Base-by-base conservation (phyloP, 2,888 invertebrate genomes). In the Acanthosepion esculentum region DNA sequence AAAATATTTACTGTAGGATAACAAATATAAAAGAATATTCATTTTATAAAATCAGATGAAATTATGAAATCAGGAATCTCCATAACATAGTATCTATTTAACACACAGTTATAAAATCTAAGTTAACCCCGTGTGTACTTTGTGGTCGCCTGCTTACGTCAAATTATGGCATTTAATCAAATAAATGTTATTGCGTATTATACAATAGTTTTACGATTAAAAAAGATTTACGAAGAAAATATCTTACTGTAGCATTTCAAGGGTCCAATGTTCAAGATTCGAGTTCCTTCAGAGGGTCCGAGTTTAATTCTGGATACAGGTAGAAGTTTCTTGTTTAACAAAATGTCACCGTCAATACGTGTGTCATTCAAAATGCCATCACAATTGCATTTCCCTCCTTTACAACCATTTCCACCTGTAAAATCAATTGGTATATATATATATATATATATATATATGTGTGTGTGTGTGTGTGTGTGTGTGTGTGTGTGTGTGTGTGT, bases 191-290 rank as follows among this genome's bases (percentile, higher is more conserved):
- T 41, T 41, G 41, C 41, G 41, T 41, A 41, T 41, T 41, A 41
- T 41, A 41, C 15, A 50, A 50, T 50, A 50, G 50, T 50, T 50
- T 15, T 50, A 50, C 50, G 10, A 50, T 50, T 50, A 15, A 50
- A 50, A 50, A 50, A n/a, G n/a, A 50, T 12, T 50, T 15, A 8
- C 8, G 50, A 12, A 50, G 15, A 15, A 50, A 6, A 8, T 50
- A 26, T 12, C 95, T 91, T 95, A 96, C 96, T 96, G 94, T 95
- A 95, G 92, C 96, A 96, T 94, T 95, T 95, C 5, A 96, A 55
- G 20, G 96, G 95, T 18, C 96, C 96, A 50, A 96, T 93, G 48
- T 41, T 33, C 7, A 96, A 64, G 23, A 29, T 92, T 26, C 95
- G 94, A n/a, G 91, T 41, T 0, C 95, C 95, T 26, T 92, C 93